A percentile compares a stretch with the other conserved stretches of the same genome.
Evolutionary conservation across 23 tunicate species (phyloP).

Genomic region (Corella eumyota): DNA sequence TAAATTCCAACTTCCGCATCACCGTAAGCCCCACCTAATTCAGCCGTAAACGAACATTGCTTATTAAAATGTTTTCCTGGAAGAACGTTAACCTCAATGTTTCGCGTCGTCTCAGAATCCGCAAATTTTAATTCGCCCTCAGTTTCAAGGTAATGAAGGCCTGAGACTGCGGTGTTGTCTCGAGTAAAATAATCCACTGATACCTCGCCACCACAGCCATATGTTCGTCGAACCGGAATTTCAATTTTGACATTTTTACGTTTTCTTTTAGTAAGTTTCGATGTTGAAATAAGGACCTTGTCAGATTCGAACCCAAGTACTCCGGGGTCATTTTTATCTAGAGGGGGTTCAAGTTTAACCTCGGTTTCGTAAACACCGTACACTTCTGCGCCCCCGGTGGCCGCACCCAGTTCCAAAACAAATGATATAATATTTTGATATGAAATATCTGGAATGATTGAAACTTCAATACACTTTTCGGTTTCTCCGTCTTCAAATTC

Average conservation of each 20-base stretch:
- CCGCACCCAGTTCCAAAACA: slow-evolving; percentile 56
- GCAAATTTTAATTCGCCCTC: slow-evolving; percentile 57
- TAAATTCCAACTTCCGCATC: slow-evolving; percentile 84
- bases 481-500: slow-evolving; percentile 63
- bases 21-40: slow-evolving; percentile 70
- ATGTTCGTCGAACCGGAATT: slow-evolving; percentile 71
- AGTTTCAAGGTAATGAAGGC: slow-evolving; percentile 59
- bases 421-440: slow-evolving; percentile 26
- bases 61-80: slow-evolving; percentile 41
- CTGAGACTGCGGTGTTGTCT: slow-evolving; percentile 93
- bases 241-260: slow-evolving; percentile 10
- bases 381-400: slow-evolving; percentile 69
- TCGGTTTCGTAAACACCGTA: slow-evolving; percentile 68
- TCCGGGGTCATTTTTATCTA: slow-evolving; percentile 65
- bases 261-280: background rate
- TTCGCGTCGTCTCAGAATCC: slow-evolving; percentile 33
- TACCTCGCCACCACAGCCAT: slow-evolving; percentile 77
- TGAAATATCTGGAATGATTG: slow-evolving; percentile 16
- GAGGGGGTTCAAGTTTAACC: slow-evolving; percentile 39
- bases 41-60: slow-evolving; percentile 36
- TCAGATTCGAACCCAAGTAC: slow-evolving; percentile 59
- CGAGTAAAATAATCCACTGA: slow-evolving; percentile 74
- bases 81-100: slow-evolving; percentile 32
- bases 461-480: slow-evolving; percentile 33
- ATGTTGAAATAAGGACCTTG: slow-evolving; percentile 6